phyloP scores from a whole-genome alignment of 1,140 invertebrate genomes.

The Fragariocoptes setiger region DNA sequence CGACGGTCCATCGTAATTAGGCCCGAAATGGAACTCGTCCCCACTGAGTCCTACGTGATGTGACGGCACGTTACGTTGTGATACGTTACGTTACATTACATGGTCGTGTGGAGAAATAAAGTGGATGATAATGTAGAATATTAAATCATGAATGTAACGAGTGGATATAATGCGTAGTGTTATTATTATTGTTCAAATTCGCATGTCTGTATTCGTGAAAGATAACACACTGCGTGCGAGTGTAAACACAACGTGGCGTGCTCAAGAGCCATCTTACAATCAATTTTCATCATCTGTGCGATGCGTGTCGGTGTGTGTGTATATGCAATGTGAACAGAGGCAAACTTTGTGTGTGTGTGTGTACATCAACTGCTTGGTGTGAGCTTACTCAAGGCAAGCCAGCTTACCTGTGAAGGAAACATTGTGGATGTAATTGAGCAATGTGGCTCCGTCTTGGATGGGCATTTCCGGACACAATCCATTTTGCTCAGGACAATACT shows the following conservation, averaged over 20 bases:
- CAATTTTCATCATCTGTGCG: not conserved
- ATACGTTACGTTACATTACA: not conserved
- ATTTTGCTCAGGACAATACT: constrained; percentile 29
- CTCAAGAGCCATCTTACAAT: not conserved
- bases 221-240: too few species aligned
- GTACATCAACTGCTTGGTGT: too few species aligned
- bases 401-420: constrained; percentile 45
- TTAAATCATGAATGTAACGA: too few species aligned
- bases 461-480: constrained; percentile 58
- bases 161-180: too few species aligned
- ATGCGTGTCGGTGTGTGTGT: too few species aligned
- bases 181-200: too few species aligned
- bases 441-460: constrained; percentile 44
- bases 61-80: not conserved
- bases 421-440: constrained; percentile 45
- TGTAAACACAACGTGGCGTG: too few species aligned
- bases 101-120: not conserved
- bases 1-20: constrained; percentile 56
- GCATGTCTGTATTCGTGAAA: too few species aligned
- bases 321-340: too few species aligned
- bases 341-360: too few species aligned
- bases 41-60: constrained; percentile 34
- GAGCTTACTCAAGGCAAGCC: too few species aligned
- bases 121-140: too few species aligned
- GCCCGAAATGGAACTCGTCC: constrained; percentile 50